phyloP scores from a whole-genome alignment of 2,888 invertebrate species.

The Mimachlamys varia region DNA sequence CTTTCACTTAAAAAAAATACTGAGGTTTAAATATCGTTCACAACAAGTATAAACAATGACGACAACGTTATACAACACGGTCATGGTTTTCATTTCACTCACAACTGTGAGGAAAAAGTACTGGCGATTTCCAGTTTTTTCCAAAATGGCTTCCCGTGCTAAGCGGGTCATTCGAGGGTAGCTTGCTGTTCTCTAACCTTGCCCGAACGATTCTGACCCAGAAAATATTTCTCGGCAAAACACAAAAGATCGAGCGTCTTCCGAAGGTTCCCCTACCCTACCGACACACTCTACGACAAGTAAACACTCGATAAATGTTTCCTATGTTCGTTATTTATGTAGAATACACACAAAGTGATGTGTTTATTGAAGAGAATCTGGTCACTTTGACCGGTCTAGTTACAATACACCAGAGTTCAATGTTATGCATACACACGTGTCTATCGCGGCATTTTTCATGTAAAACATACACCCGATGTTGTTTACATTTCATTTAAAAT shows the following conservation, averaged over 20 bases:
- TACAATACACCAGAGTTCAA: neutral
- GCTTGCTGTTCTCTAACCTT: neutral
- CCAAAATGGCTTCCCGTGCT: slow-evolving; percentile 22
- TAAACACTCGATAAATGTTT: neutral
- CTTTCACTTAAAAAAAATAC: neutral
- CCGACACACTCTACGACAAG: neutral
- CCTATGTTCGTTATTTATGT: neutral
- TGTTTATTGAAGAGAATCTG: neutral
- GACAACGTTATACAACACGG: neutral
- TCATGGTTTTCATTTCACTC: neutral
- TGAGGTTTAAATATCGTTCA: neutral
- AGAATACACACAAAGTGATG: neutral
- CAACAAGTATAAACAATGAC: neutral
- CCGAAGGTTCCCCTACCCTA: neutral
- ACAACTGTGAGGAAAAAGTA: neutral
- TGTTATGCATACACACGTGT: neutral
- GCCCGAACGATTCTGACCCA: neutral
- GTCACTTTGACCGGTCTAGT: neutral
- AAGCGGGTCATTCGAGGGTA: slow-evolving; percentile 28
- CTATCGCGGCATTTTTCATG: neutral
- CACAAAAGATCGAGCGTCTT: neutral
- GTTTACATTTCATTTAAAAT: neutral
- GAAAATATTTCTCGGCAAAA: neutral
- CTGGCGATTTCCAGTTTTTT: slow-evolving; percentile 31
- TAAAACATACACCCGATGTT: neutral